phyloP scores from a whole-genome alignment of 2,888 invertebrate genomes.

The Sussaba pulchella region DNA sequence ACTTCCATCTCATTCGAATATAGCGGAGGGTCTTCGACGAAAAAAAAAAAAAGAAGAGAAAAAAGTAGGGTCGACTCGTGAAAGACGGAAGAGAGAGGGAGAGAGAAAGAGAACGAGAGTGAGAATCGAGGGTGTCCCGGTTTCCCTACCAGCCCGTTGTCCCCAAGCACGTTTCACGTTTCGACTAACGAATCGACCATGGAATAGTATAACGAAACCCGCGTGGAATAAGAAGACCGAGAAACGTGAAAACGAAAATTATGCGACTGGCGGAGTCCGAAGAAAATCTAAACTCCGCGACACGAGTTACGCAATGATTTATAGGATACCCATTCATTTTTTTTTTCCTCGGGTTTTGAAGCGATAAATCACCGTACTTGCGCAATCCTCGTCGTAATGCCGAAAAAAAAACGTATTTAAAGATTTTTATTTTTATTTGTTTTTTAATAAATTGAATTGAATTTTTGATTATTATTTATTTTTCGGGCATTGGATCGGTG shows the following conservation, averaged over 20 bases:
- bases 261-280: constrained; percentile 3
- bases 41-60: no score
- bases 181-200: constrained; percentile 45
- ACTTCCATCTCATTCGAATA: constrained; percentile 34
- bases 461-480: no score
- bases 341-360: no score
- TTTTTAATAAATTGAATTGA: no score
- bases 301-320: background rate
- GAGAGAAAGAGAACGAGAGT: constrained; percentile 23
- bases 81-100: constrained; percentile 24
- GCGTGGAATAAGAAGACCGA: constrained; percentile 46
- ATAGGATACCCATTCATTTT: constrained; percentile 4
- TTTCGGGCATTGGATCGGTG: no score
- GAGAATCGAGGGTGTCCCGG: constrained; percentile 53
- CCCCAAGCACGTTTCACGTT: constrained; percentile 68
- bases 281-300: background rate
- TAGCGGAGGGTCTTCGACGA: constrained; percentile 18
- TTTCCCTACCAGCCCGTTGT: constrained; percentile 66
- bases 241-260: constrained; percentile 39
- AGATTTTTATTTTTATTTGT: no score
- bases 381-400: no score
- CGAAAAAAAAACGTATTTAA: no score
- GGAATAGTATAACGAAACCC: constrained; percentile 40
- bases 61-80: constrained; percentile 25
- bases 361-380: no score